Conservation (phyloP, 2,113 vertebrate genomes). For the Noctilio leporinus region DNA sequence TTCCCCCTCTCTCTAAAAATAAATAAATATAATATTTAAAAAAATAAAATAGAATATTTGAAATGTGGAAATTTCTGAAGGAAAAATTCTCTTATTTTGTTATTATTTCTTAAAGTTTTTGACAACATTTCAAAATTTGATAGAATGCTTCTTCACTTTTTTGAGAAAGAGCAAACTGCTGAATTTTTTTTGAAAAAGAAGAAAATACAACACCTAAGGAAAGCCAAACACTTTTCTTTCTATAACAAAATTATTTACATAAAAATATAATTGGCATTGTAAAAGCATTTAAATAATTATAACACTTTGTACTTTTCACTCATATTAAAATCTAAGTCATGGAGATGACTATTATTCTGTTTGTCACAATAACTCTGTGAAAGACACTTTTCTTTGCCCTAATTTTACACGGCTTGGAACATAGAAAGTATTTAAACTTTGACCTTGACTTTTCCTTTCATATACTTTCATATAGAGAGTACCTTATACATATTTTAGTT, state of each 20-base stretch:
- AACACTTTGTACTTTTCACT: neutral
- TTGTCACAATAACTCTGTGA: neutral
- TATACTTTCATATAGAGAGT: neutral
- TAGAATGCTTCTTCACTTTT: slow-evolving; percentile 56
- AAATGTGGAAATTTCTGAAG: slow-evolving; percentile 13
- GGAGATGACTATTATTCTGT: neutral
- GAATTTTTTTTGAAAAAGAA: slow-evolving; percentile 47
- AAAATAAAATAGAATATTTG: slow-evolving; percentile 20
- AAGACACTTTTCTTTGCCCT: neutral
- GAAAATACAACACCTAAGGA: slow-evolving; percentile 46
- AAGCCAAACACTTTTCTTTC: slow-evolving; percentile 42
- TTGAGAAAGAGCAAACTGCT: slow-evolving; percentile 45
- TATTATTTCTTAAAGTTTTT: slow-evolving; percentile 61
- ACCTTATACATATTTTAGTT: neutral
- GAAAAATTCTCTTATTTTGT: slow-evolving; percentile 24
- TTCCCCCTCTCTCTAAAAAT: too few relatives aligned
- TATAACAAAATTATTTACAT: slow-evolving; percentile 56
- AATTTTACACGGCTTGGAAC: neutral
- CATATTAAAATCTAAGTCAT: neutral
- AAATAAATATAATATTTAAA: too few relatives aligned
- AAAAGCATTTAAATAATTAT: neutral
- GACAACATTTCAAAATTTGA: slow-evolving; percentile 64
- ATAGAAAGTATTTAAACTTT: neutral
- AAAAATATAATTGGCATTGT: slow-evolving; percentile 51
- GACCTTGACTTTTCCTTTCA: neutral